These are phyloP conservation scores for Agrenia bidenticulata DNA, from an alignment of 2,888 invertebrate genomes.

Conservation along the genomic window DNA sequence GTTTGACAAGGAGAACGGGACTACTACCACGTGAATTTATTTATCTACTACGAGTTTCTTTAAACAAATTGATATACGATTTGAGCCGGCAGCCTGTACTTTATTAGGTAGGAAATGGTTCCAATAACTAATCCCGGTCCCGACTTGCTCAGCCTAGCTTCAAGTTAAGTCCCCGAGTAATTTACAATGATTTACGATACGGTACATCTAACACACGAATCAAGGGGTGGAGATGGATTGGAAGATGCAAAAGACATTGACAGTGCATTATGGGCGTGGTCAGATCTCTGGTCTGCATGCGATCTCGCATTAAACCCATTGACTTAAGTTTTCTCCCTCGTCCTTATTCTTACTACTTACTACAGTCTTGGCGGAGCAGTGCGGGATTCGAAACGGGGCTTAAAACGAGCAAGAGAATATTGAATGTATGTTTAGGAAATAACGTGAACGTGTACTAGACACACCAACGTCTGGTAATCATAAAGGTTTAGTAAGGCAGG, in stretches of 20 bases:
- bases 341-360: too few relatives aligned
- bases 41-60: not conserved
- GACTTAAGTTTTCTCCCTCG: slow-evolving; percentile 4
- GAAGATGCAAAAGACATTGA: slow-evolving; percentile 11
- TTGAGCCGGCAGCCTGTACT: not conserved
- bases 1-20: not conserved
- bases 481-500: not conserved
- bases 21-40: slow-evolving; percentile 1
- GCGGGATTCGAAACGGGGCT: too few relatives aligned
- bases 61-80: slow-evolving; percentile 5
- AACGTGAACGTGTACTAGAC: too few relatives aligned
- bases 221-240: slow-evolving; percentile 14
- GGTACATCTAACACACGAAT: not conserved
- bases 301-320: not conserved
- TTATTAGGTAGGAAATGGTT: slow-evolving; percentile 1
- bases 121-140: slow-evolving; percentile 8
- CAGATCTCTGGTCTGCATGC: slow-evolving; percentile 3
- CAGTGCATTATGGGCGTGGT: slow-evolving; percentile 18
- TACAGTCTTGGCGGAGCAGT: too few relatives aligned
- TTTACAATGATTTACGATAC: slow-evolving; percentile 16
- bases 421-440: too few relatives aligned
- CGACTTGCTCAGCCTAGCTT: not conserved
- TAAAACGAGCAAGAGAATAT: too few relatives aligned
- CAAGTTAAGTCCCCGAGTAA: slow-evolving; percentile 1
- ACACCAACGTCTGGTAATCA: too few relatives aligned